Evolutionary conservation across 2,888 invertebrate species (phyloP), one percentile per base, ranked within the genome.

Genomic region (Caenorhabditis afra): DNA sequence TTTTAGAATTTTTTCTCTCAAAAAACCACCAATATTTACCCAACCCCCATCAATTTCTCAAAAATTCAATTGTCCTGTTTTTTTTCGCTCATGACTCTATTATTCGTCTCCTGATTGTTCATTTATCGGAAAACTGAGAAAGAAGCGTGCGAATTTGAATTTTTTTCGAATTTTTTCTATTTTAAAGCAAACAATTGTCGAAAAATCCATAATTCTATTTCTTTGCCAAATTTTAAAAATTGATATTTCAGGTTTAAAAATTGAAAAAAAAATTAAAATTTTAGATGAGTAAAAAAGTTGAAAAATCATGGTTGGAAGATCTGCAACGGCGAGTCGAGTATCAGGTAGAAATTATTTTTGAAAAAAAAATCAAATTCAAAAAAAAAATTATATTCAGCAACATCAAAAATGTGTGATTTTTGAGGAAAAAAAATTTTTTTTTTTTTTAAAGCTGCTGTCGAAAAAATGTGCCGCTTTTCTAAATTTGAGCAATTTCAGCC

Each of bases 291-390:
- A 22, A 18, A 35, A 70, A 35, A 18, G 61, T 78, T 0, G 78
- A 73, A 18, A 67, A 55, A 57, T 35, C 66, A 49, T 78, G 78
- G 78, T 39, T 71, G 47, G 73, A 78, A 12, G 78, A 78, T 5
- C 39, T 73, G 37, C 44, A 57, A 50, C 62, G 62, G 16, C 59
- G 73, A 41, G 67, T 78, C 14, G 66, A 73, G 39, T 66, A 66
- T 58, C 78, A 78, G 61, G 61, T 57, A 22, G 20, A 22, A 20
- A 22, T 47, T 18, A 47, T 16, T 14, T 47, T 18, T 47, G 1
- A 50, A 50, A 22, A 14, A 52, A 50, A 50, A 37, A 37, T 37
- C 37, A n/a, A n/a, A n/a, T n/a, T 49, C 3, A 22, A 52, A 52
- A 29, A 52, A 29, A 23, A 52, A 14, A 12, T 4, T 35, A 29